These are phyloP conservation scores for Propithecus coquereli DNA, from an alignment of 2,113 vertebrate species.

Conservation along the genomic window DNA sequence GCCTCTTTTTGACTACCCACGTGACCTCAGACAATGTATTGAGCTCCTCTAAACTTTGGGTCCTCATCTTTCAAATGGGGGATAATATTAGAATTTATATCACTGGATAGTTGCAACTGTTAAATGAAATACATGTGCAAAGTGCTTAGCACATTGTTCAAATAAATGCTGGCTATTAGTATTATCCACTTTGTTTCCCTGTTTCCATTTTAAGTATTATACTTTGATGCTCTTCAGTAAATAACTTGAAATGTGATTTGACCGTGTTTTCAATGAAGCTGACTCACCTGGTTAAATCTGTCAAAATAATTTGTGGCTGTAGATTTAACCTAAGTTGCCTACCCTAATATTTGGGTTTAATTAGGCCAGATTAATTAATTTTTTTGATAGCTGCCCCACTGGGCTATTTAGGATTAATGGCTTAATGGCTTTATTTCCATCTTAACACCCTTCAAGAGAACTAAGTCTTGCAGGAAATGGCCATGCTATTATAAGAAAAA, in stretches of 20 bases:
- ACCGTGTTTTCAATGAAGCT: not conserved
- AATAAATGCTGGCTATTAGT: not conserved
- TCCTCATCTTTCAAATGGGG: not conserved
- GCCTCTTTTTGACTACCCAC: not conserved
- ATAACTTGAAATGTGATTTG: slow-evolving; percentile 20
- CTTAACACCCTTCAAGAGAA: not conserved
- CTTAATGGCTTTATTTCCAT: not conserved
- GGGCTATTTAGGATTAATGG: slow-evolving; percentile 5
- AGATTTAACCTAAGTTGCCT: not conserved
- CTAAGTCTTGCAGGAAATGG: not conserved
- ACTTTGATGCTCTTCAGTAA: not conserved
- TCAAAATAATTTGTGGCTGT: slow-evolving; percentile 14
- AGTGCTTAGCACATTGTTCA: not conserved
- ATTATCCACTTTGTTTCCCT: not conserved
- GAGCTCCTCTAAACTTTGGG: not conserved
- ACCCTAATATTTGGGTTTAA: not conserved
- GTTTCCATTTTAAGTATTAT: not conserved
- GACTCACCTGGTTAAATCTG: not conserved
- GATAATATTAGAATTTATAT: not conserved
- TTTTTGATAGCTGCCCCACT: not conserved
- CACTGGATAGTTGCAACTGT: not conserved
- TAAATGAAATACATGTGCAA: not conserved
- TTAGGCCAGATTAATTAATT: slow-evolving; percentile 11
- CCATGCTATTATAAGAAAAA: not conserved
- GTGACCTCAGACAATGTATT: not conserved